Percentiles rank a stretch among this genome's conserved stretches.
These are phyloP conservation scores for Coreoperca whiteheadi DNA, from an alignment of 2,113 vertebrate species.

Conservation along the genomic window DNA sequence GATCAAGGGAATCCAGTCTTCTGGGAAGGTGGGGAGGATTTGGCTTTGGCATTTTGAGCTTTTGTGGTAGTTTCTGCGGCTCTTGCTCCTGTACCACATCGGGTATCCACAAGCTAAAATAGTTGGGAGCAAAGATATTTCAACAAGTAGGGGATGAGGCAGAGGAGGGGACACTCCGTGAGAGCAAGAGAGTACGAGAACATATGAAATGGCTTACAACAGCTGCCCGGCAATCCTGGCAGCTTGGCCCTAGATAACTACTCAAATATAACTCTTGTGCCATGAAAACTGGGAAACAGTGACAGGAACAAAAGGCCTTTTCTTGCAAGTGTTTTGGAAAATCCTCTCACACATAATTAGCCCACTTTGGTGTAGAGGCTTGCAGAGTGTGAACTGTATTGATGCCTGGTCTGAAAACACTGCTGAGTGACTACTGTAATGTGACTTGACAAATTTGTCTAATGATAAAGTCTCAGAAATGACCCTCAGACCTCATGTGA, in stretches of 20 bases:
- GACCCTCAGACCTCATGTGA: slow-evolving; percentile 64
- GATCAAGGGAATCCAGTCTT: slow-evolving; percentile 99
- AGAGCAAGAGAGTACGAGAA: neutral
- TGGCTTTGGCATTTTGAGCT: neutral
- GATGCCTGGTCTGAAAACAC: slow-evolving; percentile 1
- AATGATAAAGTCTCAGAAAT: slow-evolving; percentile 40
- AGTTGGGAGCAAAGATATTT: neutral
- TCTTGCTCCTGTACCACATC: neutral
- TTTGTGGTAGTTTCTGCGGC: neutral
- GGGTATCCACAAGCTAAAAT: neutral
- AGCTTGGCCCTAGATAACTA: slow-evolving; percentile 15
- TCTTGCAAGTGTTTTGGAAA: slow-evolving; percentile 32
- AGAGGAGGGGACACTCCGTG: neutral
- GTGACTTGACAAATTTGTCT: slow-evolving; percentile 41
- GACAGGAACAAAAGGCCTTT: slow-evolving; percentile 30
- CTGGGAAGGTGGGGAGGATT: slow-evolving; percentile 90
- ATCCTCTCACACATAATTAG: slow-evolving; percentile 39
- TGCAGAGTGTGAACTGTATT: neutral
- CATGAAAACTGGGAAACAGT: neutral
- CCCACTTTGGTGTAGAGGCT: slow-evolving; percentile 23
- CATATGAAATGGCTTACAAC: neutral
- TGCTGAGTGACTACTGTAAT: slow-evolving; percentile 12
- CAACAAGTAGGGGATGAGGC: neutral
- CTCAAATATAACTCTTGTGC: neutral
- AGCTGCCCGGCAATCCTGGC: neutral